Percentiles rank a stretch among this genome's conserved stretches.
phyloP scores from a whole-genome alignment of 2,888 invertebrate species.

The Myathropa florea region DNA sequence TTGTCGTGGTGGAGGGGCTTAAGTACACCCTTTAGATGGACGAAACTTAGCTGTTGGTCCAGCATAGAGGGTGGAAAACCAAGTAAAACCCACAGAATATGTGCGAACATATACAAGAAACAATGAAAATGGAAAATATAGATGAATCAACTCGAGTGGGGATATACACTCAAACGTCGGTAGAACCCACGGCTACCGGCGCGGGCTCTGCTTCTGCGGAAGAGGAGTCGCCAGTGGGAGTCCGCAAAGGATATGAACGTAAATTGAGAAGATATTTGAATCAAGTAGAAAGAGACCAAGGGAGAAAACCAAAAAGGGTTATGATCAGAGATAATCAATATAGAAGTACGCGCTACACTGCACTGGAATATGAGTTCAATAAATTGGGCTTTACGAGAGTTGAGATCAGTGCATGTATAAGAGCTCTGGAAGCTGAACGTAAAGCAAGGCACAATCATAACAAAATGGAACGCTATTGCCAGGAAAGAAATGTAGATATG shows the following conservation, averaged over 20 bases:
- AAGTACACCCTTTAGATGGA: constrained; percentile 26
- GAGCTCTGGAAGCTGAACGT: background rate
- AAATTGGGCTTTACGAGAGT: background rate
- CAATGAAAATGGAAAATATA: background rate
- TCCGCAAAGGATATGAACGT: background rate
- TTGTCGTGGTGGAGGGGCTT: constrained; percentile 53
- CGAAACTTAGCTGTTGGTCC: background rate
- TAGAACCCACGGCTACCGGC: constrained; percentile 6
- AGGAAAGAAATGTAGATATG: background rate
- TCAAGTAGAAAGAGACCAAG: background rate
- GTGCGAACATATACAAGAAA: background rate
- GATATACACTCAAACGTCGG: constrained; percentile 27
- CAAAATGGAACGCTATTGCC: background rate
- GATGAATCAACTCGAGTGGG: background rate
- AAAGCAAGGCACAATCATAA: background rate
- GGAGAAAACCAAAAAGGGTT: background rate
- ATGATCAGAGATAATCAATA: background rate
- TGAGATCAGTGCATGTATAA: background rate
- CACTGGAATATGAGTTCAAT: constrained; percentile 6
- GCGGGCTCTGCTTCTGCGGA: constrained; percentile 17
- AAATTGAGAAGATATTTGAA: background rate
- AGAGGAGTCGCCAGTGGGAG: constrained; percentile 22
- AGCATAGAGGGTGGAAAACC: background rate
- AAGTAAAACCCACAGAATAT: background rate
- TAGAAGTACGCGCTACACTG: background rate